Base-by-base conservation (phyloP, 2,113 vertebrate species). In the Sinocyclocheilus maitianheensis region DNA sequence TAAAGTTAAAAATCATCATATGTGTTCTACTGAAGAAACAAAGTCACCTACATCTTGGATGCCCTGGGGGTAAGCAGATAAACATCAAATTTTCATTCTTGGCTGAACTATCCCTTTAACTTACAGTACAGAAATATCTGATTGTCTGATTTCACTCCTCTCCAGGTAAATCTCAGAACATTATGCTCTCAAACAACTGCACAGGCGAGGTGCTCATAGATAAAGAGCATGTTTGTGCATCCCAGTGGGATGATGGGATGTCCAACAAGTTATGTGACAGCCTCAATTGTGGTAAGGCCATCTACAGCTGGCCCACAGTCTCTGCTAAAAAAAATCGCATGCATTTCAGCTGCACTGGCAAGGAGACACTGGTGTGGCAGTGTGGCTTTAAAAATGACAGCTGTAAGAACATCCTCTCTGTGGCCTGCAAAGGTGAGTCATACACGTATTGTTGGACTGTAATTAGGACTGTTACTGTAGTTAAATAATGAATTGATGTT, bases 401-500 rank as follows among this genome's bases (percentile, higher is more conserved):
- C 0, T 94, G 93, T 75, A 0, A 0, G 0, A 1, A 1, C 0
- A 0, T 48, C 2, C 71, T 92, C 14, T 88, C 77, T 0, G 75
- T 95, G 51, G 5, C 37, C 30, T 95, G 94, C 58, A 2, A 20
- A 62, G 5, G 94, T 95, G 77, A 91, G 93, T 65, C 4, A 5
- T 34, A 14, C 16, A 34, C 6, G 5, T 51, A 22, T 18, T 53
- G 9, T 7, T 55, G 9, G 3, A 11, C 16, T 58, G 34, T 37
- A n/a, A 34, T 40, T 72, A 72, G 22, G 14, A 30, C 7, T 74
- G 30, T 8, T 46, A 18, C 48, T 87, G 40, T 24, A 14, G 24
- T 4, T 65, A 46, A 74, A n/a, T 7, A 48, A 75, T 46, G 12
- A 51, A 51, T n/a, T 12, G 69, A 74, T 74, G 69, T 3, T 43